Conservation (phyloP, 35 echinoderm and acorn worm genomes). For the Ptychodera flava region DNA sequence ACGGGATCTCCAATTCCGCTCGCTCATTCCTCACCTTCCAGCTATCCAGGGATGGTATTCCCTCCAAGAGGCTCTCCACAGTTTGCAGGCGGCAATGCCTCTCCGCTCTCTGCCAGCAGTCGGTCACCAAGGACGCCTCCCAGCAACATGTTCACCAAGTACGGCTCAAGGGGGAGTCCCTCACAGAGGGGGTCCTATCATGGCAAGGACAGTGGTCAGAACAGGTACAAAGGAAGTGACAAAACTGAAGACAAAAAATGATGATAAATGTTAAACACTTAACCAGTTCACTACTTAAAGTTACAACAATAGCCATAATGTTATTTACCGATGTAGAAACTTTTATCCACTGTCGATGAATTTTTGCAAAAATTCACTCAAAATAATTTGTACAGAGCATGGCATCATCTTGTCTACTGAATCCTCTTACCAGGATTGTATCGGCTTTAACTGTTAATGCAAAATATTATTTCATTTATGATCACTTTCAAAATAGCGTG, state of each 20-base stretch:
- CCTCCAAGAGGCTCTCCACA: background rate
- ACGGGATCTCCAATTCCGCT: background rate
- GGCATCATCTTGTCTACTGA: background rate
- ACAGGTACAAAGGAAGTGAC: background rate
- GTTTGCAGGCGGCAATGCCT: background rate
- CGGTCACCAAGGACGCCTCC: background rate
- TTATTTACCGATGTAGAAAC: background rate
- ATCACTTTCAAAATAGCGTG: no score
- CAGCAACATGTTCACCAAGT: background rate
- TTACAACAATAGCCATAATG: no score
- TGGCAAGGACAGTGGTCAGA: background rate
- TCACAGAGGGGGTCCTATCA: background rate
- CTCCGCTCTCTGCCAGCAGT: background rate
- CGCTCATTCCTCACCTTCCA: background rate
- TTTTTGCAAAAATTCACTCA: background rate
- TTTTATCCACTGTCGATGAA: background rate
- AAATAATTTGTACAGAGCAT: background rate
- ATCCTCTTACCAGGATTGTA: background rate
- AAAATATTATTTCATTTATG: no score
- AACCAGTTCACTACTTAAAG: no score
- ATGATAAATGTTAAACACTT: no score
- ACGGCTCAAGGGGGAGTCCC: background rate
- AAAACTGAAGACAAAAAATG: background rate
- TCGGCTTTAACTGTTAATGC: no score
- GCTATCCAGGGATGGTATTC: background rate